Evolutionary conservation across 2,797 vertebrate genomes (phyloP).

Genomic region (Champsocephalus gunnari): DNA sequence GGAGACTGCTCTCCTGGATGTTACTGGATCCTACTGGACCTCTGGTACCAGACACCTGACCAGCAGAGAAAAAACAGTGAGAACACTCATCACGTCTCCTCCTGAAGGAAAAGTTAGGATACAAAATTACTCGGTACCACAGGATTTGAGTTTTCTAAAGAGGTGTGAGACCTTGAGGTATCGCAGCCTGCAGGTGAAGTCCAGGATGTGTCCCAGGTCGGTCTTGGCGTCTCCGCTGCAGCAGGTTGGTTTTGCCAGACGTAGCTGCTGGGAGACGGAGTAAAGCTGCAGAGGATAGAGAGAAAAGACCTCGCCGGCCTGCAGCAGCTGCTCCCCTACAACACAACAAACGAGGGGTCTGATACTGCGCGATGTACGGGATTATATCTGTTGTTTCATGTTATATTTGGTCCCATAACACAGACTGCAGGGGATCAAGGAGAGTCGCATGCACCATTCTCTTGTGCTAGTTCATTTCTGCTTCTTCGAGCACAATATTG

Average conservation of each 20-base stretch:
- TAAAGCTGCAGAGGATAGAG: slow-evolving; percentile 93
- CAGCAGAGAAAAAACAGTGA: slow-evolving; percentile 32
- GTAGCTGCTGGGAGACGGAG: slow-evolving; percentile 92
- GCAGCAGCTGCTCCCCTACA: slow-evolving; percentile 93
- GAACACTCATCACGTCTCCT: background rate
- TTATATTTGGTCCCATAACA: background rate
- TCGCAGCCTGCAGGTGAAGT: slow-evolving; percentile 96
- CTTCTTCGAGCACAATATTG: too few relatives aligned
- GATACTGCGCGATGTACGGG: background rate
- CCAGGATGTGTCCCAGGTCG: slow-evolving; percentile 96
- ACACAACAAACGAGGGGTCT: background rate
- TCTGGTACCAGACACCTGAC: slow-evolving; percentile 90
- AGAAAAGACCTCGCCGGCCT: slow-evolving; percentile 92
- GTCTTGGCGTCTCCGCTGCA: slow-evolving; percentile 94
- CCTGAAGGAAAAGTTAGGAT: background rate
- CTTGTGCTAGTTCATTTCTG: too few relatives aligned
- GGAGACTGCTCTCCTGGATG: slow-evolving; percentile 91
- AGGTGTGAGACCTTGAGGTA: slow-evolving; percentile 92
- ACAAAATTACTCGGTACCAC: too few relatives aligned
- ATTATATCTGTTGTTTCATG: background rate
- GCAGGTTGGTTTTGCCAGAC: slow-evolving; percentile 92
- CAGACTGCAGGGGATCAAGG: background rate
- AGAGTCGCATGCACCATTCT: too few relatives aligned
- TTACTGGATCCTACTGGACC: slow-evolving; percentile 94
- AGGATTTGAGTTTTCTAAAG: background rate